phyloP scores from a whole-genome alignment of 2,113 vertebrate species.

The Siniperca chuatsi region DNA sequence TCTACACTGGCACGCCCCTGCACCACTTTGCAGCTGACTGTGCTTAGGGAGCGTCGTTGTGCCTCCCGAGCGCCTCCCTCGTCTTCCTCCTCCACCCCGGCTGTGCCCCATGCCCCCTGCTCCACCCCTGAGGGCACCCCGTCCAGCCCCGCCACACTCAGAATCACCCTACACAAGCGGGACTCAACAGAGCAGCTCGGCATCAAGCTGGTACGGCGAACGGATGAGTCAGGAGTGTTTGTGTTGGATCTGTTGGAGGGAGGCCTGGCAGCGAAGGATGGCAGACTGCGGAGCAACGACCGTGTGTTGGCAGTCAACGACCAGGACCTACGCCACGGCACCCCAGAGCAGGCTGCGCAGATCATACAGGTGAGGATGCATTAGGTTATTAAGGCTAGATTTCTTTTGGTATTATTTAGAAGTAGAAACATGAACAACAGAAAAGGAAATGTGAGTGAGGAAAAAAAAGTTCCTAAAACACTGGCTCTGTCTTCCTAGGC shows the following conservation, averaged over 20 bases:
- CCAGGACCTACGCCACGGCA: slow-evolving; percentile 94
- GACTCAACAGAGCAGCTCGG: slow-evolving; percentile 96
- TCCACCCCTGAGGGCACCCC: slow-evolving; percentile 86
- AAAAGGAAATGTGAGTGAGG: neutral
- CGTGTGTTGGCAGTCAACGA: slow-evolving; percentile 95
- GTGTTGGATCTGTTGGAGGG: slow-evolving; percentile 96
- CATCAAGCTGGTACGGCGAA: slow-evolving; percentile 96
- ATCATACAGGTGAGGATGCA: slow-evolving; percentile 92
- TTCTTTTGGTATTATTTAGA: neutral
- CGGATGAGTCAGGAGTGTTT: slow-evolving; percentile 95
- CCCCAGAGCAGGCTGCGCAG: slow-evolving; percentile 95
- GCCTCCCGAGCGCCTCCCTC: slow-evolving; percentile 83
- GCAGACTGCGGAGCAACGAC: slow-evolving; percentile 93
- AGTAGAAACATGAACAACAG: neutral
- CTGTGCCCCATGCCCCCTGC: slow-evolving; percentile 77
- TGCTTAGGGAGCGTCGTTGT: slow-evolving; percentile 93
- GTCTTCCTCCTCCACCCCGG: slow-evolving; percentile 75
- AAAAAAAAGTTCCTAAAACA: slow-evolving; percentile 1
- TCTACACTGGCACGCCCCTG: slow-evolving; percentile 93
- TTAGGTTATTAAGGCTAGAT: neutral
- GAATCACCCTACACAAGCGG: slow-evolving; percentile 92
- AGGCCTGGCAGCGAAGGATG: slow-evolving; percentile 94
- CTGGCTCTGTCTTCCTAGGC: slow-evolving; percentile 83
- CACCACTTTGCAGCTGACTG: slow-evolving; percentile 91
- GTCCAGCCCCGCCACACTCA: slow-evolving; percentile 86